phyloP scores from a whole-genome alignment of 2,888 invertebrate species.

The Aporophyla nigra region DNA sequence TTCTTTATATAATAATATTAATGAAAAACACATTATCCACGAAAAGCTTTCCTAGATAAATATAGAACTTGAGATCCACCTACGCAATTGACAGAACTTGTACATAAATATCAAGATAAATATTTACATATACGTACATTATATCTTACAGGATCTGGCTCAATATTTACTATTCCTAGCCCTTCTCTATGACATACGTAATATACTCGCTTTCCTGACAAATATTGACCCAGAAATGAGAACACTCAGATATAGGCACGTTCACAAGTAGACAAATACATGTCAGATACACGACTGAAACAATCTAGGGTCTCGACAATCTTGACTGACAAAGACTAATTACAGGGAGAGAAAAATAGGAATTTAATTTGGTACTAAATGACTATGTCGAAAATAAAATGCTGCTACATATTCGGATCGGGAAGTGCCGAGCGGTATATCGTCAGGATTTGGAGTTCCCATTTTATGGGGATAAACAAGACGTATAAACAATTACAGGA shows the following conservation, averaged over 20 bases:
- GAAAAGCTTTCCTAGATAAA: constrained; percentile 37
- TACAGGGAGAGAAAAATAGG: constrained; percentile 66
- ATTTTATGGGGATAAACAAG: too few species aligned
- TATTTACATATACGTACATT: constrained; percentile 39
- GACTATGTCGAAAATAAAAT: constrained; percentile 21
- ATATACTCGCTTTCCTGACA: constrained; percentile 29
- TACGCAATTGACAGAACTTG: constrained; percentile 28
- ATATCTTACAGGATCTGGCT: constrained; percentile 22
- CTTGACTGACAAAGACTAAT: constrained; percentile 68
- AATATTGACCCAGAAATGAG: constrained; percentile 57
- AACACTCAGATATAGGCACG: constrained; percentile 16
- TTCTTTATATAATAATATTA: too few species aligned
- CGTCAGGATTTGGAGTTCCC: too few species aligned
- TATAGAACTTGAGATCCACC: constrained; percentile 18
- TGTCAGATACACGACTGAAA: constrained; percentile 49
- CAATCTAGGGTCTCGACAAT: constrained; percentile 55
- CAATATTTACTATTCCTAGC: constrained; percentile 56
- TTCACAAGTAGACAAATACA: constrained; percentile 22
- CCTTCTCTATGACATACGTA: constrained; percentile 28
- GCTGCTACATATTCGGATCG: background rate
- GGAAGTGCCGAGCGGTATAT: too few species aligned
- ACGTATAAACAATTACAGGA: too few species aligned
- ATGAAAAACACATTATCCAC: too few species aligned
- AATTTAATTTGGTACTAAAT: constrained; percentile 65
- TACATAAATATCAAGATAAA: constrained; percentile 37